phyloP scores from a whole-genome alignment of 2,888 invertebrate genomes.

The Sesamia inferens region DNA sequence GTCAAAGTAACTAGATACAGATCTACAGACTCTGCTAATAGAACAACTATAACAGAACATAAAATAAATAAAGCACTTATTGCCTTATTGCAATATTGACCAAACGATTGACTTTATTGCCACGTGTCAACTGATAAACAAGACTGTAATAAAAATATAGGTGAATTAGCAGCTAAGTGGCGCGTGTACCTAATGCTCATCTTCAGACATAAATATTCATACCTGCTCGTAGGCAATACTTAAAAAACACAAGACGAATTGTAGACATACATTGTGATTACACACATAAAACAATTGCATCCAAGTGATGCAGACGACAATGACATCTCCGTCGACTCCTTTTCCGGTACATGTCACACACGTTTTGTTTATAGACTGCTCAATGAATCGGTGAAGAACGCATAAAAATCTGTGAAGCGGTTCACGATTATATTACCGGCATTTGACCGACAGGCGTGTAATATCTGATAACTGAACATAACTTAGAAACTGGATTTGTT shows the following conservation, averaged over 20 bases:
- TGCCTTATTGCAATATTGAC: slow-evolving; percentile 32
- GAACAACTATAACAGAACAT: slow-evolving; percentile 21
- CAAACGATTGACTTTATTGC: slow-evolving; percentile 48
- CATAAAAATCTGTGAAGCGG: slow-evolving; percentile 26
- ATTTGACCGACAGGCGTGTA: neutral
- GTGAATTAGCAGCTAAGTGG: slow-evolving; percentile 30
- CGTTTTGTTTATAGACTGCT: slow-evolving; percentile 20
- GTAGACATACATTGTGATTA: slow-evolving; percentile 11
- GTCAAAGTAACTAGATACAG: slow-evolving; percentile 6
- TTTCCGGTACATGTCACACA: neutral
- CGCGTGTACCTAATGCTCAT: slow-evolving; percentile 6
- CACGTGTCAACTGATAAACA: slow-evolving; percentile 31
- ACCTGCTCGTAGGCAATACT: slow-evolving; percentile 4
- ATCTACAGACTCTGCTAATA: slow-evolving; percentile 18
- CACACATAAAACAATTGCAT: slow-evolving; percentile 18
- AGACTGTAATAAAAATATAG: slow-evolving; percentile 42
- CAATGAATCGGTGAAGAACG: slow-evolving; percentile 14
- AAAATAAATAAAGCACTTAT: slow-evolving; percentile 40
- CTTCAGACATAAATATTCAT: slow-evolving; percentile 32
- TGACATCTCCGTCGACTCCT: neutral
- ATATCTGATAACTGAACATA: slow-evolving; percentile 2
- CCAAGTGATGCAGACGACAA: slow-evolving; percentile 15
- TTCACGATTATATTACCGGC: neutral
- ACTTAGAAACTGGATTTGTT: neutral
- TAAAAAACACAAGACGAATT: slow-evolving; percentile 19